A percentile compares a stretch with the other conserved stretches of the same genome.
These are phyloP conservation scores for Samia ricini DNA, from an alignment of 1,140 invertebrate species.

Conservation along the genomic window DNA sequence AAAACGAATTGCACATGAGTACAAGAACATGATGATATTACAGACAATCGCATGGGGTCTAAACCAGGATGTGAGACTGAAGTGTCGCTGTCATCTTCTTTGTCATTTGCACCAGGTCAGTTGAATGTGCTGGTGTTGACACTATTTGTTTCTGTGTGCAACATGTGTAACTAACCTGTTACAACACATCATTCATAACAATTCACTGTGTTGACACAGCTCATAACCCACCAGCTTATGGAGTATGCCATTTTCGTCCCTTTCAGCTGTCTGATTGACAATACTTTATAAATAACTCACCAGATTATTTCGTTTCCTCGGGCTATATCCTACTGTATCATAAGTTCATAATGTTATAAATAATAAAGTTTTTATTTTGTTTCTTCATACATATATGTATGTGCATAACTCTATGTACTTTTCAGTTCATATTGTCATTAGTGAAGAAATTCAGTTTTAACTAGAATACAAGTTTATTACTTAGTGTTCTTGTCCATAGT, in stretches of 20 bases:
- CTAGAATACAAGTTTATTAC: not conserved
- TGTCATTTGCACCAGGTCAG: constrained; percentile 87
- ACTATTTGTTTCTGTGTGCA: constrained; percentile 67
- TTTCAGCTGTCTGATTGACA: not conserved
- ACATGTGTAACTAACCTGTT: constrained; percentile 74
- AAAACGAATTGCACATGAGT: constrained; percentile 15
- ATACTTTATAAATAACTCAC: not conserved
- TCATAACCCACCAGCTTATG: constrained; percentile 40
- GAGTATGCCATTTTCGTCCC: constrained; percentile 9
- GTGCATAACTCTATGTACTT: not conserved
- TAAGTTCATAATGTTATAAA: not conserved
- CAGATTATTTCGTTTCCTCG: not conserved
- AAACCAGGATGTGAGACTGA: constrained; percentile 89
- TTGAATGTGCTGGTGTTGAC: constrained; percentile 79
- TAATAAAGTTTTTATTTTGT: not conserved
- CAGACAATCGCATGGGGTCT: constrained; percentile 84
- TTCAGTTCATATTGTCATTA: not conserved
- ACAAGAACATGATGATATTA: constrained; percentile 68
- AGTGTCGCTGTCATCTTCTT: constrained; percentile 78
- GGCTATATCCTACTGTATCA: constrained; percentile 24
- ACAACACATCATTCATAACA: constrained; percentile 38
- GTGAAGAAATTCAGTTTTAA: not conserved
- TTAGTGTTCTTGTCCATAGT: too few relatives aligned
- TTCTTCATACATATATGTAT: not conserved
- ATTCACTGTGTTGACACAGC: constrained; percentile 30